Base-by-base conservation (phyloP, 2,888 invertebrate species). In the Dexiosoma caninum region DNA sequence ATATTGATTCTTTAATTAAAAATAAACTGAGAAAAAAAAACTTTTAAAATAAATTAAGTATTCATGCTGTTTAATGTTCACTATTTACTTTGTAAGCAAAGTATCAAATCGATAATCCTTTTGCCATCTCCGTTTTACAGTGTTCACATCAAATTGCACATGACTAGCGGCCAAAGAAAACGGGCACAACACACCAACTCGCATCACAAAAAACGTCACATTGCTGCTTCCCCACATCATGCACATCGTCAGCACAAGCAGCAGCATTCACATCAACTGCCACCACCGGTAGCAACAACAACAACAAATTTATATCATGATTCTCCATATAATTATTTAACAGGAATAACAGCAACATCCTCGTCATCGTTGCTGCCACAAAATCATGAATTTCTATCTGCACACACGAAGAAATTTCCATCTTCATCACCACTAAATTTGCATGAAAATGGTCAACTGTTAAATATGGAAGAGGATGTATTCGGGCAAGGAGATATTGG, bases 111-210 rank as follows among this genome's bases (percentile, higher is more conserved):
- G 46, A 32, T 37, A 23, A 51, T 53, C 14, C 35, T 32, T 19
- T n/a, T n/a, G 3, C 46, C 37, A 19, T 60, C 40, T 49, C 10
- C 14, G 16, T 55, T 27, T 46, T 42, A 0, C 72, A 88, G 88
- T 69, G 87, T 88, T 2, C 88, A 88, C 80, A 88, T 88, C 46
- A 87, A 88, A 37, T 83, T 88, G 19, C 88, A 87, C 64, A 87
- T 88, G 87, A 86, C 87, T 46, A 72, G 85, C 57, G 84, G 77
- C 84, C 86, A 30, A 78, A 87, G 79, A 84, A 87, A 87, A 71
- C 79, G 82, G 32, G 44, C 82, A 49, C 83, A 72, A 19, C 85
- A 85, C 78, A 84, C 83, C 16, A 82, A 83, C n/a, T 57, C 75
- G 12, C 82, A 51, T 42, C 80, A 37, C 44, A 78, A 82, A 55